Evolutionary conservation across 2,797 vertebrate species (phyloP).

Genomic region (Adelosebastes latens): DNA sequence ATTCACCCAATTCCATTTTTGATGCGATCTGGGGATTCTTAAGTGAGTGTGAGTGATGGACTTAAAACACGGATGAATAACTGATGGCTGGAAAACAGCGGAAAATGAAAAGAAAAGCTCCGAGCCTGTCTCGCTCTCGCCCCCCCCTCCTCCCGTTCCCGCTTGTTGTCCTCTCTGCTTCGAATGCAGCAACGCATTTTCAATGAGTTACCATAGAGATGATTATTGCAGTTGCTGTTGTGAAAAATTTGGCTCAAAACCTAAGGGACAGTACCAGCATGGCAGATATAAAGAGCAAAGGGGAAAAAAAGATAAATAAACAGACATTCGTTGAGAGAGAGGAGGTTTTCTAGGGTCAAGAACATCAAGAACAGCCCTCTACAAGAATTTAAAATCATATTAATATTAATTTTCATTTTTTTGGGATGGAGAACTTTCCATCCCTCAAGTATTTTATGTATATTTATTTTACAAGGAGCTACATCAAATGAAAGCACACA

Average conservation of each 20-base stretch:
- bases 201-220: slow-evolving; percentile 67
- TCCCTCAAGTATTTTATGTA: slow-evolving; percentile 14
- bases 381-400: slow-evolving; percentile 16
- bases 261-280: slow-evolving; percentile 49
- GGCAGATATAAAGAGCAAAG: slow-evolving; percentile 50
- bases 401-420: slow-evolving; percentile 36
- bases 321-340: slow-evolving; percentile 14
- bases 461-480: slow-evolving; percentile 35
- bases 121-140: not conserved
- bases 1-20: slow-evolving; percentile 55
- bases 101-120: slow-evolving; percentile 66
- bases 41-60: slow-evolving; percentile 63
- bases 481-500: slow-evolving; percentile 29
- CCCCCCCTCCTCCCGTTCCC: not conserved
- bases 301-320: slow-evolving; percentile 31
- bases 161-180: slow-evolving; percentile 58
- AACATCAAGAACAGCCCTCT: slow-evolving; percentile 26
- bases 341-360: slow-evolving; percentile 17
- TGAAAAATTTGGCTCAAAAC: slow-evolving; percentile 66
- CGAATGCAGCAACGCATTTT: slow-evolving; percentile 62
- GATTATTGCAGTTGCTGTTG: slow-evolving; percentile 71
- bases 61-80: slow-evolving; percentile 71
- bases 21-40: slow-evolving; percentile 61
- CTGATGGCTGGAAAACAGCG: slow-evolving; percentile 65
- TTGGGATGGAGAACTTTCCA: not conserved